These are phyloP conservation scores for Cliona cf. orientalis DNA, from an alignment of 37 sponge, comb jelly and placozoan genomes.

Conservation along the genomic window DNA sequence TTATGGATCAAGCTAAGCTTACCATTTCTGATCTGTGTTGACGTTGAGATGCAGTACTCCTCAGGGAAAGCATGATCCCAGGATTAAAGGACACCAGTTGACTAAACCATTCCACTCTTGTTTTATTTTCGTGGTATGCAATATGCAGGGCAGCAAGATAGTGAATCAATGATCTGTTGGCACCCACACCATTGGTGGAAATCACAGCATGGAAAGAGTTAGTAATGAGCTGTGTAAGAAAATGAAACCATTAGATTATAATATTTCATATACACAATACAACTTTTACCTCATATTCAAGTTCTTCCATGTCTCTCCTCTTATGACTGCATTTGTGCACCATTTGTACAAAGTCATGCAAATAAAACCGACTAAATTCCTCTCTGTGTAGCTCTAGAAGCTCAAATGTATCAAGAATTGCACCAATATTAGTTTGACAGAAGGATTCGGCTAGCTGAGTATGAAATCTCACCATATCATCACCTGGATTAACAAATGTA, in stretches of 20 bases:
- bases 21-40: constrained; percentile 29
- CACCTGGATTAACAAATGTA: not conserved
- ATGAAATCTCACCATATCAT: not conserved
- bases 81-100: constrained; percentile 44
- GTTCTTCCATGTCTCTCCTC: constrained; percentile 1
- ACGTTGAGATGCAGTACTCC: not conserved
- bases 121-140: constrained; percentile 16
- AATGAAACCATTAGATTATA: not conserved
- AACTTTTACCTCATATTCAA: constrained; percentile 49
- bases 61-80: constrained; percentile 17
- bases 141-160: constrained; percentile 52
- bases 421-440: constrained; percentile 19
- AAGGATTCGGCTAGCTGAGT: not conserved
- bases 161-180: constrained; percentile 13
- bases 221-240: constrained; percentile 18
- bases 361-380: constrained; percentile 43
- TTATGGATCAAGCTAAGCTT: not conserved
- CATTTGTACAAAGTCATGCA: constrained; percentile 61
- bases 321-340: constrained; percentile 52
- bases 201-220: constrained; percentile 10
- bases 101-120: constrained; percentile 53
- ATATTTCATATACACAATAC: too few relatives aligned
- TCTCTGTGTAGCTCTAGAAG: not conserved
- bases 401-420: constrained; percentile 14
- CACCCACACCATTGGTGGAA: too few relatives aligned